Percentiles rank a stretch among this genome's conserved stretches.
Evolutionary conservation across 2,113 vertebrate genomes (phyloP).

Genomic region (Sciurus niger): DNA sequence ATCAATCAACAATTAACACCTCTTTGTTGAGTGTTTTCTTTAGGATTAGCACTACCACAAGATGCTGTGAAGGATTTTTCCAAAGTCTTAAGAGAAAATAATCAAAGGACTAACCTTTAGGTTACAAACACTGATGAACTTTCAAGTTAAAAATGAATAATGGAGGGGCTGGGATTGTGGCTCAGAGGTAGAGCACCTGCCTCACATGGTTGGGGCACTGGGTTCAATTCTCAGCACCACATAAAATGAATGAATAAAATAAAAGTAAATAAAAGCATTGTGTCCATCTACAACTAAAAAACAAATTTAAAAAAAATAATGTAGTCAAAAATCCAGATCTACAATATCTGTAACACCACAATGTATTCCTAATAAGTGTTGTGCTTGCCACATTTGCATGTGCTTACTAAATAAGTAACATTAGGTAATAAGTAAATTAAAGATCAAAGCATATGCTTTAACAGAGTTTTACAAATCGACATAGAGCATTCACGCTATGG

Average conservation of each 20-base stretch:
- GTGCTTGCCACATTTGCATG: neutral
- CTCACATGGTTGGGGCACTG: no score
- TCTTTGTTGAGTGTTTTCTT: conserved; percentile 9
- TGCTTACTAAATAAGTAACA: neutral
- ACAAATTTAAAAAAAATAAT: neutral
- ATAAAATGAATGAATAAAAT: no score
- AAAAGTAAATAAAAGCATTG: no score
- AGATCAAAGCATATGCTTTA: neutral
- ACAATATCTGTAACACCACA: neutral
- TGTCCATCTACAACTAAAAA: no score
- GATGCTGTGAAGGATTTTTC: conserved; percentile 10
- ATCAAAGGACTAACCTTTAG: conserved; percentile 3
- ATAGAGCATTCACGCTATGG: neutral
- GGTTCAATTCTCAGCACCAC: no score
- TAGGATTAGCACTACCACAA: neutral
- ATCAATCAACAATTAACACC: conserved; percentile 10
- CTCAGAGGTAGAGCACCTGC: no score
- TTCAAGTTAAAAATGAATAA: neutral
- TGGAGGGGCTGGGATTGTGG: no score
- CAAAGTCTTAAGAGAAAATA: conserved; percentile 24
- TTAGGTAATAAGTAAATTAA: conserved; percentile 48
- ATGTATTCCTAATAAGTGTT: conserved; percentile 15
- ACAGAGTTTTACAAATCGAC: neutral
- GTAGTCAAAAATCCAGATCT: neutral
- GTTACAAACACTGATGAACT: neutral